Evolutionary conservation across 2,797 vertebrate species (phyloP), one percentile per base, ranked within the genome.

Genomic region (Fratercula arctica): DNA sequence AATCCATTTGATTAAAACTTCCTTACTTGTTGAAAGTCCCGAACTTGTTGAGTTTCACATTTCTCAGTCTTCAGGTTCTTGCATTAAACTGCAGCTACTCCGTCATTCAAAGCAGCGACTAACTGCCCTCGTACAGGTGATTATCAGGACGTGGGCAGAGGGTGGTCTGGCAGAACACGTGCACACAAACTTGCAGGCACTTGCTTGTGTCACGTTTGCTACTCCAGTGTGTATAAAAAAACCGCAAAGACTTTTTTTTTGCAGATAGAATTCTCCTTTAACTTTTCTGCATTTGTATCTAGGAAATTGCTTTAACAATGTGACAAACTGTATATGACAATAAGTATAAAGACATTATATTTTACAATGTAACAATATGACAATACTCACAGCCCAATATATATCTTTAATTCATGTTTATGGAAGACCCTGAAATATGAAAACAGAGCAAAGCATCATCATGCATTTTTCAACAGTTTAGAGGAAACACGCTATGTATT

Each of bases 381-480:
- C 70, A 74, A 26, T 57, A 57, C 63, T 90, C 89, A 67, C n/a
- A 56, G 31, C 50, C 53, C 26, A 85, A 85, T 17, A 89, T 54
- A 66, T 85, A 95, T 83, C 57, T 83, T 92, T 80, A 89, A 94
- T 91, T 93, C 86, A 87, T 72, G 26, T 85, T 93, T 95, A 94
- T 93, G 59, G 78, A 95, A 77, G 60, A 88, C 54, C 28, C 39
- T 61, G 75, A 94, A 92, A 87, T 83, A 78, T 25, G 84, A 85
- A 94, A 90, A 85, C 51, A 85, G 81, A 87, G 64, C 64, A 80
- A 95, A 94, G 81, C 45, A 74, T 45, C 81, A 83, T 61, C 41
- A 89, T 90, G 59, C 51, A 94, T 95, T 96, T 95, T 96, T 93
- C 84, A 96, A 33, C 57, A 93, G 41, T 87, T 96, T 75, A 84